Evolutionary conservation across 2,888 invertebrate species (phyloP), one percentile per base, ranked within the genome.

Genomic region (Nebria brevicollis): DNA sequence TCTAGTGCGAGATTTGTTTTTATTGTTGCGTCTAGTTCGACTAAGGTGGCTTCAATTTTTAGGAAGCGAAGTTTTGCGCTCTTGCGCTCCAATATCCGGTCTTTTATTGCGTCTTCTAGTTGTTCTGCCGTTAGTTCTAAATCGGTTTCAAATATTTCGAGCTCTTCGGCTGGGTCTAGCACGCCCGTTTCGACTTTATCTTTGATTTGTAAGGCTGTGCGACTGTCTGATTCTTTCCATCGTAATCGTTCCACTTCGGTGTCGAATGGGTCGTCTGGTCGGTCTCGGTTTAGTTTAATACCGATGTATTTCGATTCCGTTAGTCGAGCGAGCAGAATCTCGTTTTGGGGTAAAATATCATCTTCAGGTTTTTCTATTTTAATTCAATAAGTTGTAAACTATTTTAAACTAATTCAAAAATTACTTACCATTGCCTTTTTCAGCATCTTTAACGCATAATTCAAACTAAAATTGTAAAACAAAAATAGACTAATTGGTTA

Each of bases 201-300:
- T 87, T 94, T 95, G 3, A 95, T 86, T 5, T 91, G 91, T 82
- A 93, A 87, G 1, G 93, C 92, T 75, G 93, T 93, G 66, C 91
- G 89, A 0, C 93, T 93, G 0, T 93, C 91, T 26, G 92, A 91
- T 83, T 92, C 92, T 83, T 94, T 92, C 93, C 94, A 95, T 75
- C 92, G 90, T 2, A 92, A 89, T 54, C 92, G 89, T 0, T 92
- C 91, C 1, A 91, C 89, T 10, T 94, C 93, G 84, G 88, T 93
- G 84, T 92, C 91, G 86, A 93, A 76, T 65, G 93, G 10, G 87
- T 87, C n/a, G 87, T 86, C 75, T 0, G 94, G 94, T 66, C 92
- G 90, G 0, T 90, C 90, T 82, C 91, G 91, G 86, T 94, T 93
- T 72, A 94, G 88, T 86, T 93, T 93, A 82, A 95, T 91, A 42